Conservation (phyloP, 2,888 invertebrate species). For the Globia sparganii region DNA sequence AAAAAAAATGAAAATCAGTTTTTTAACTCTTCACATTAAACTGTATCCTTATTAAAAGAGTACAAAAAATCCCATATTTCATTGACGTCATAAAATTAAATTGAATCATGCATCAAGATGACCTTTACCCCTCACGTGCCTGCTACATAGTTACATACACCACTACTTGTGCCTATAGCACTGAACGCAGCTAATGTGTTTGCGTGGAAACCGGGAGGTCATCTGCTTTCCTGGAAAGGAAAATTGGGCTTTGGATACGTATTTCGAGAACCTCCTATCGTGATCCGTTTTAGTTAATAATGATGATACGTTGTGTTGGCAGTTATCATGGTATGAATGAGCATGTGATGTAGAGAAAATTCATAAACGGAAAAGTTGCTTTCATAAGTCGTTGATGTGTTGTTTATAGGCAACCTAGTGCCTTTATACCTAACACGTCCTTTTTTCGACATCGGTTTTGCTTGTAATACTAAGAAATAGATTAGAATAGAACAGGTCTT, state of each 20-base stretch:
- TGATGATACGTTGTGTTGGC: neutral
- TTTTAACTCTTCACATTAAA: neutral
- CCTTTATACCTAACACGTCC: neutral
- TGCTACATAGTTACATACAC: constrained; percentile 15
- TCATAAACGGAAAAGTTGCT: neutral
- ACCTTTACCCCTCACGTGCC: constrained; percentile 6
- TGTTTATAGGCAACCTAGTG: neutral
- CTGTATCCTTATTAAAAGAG: neutral
- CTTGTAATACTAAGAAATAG: too few species aligned
- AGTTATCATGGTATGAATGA: too few species aligned
- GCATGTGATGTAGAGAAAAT: neutral
- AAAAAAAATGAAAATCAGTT: neutral
- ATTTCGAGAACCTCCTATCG: constrained; percentile 24
- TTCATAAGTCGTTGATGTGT: neutral
- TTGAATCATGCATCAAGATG: constrained; percentile 23
- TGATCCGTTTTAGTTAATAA: neutral
- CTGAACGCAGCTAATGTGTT: constrained; percentile 49
- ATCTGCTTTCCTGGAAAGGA: constrained; percentile 53
- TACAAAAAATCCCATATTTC: neutral
- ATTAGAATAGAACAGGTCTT: neutral
- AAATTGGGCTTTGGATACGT: constrained; percentile 30
- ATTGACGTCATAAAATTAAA: neutral
- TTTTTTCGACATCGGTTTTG: neutral
- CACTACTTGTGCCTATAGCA: constrained; percentile 32
- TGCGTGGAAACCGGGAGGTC: constrained; percentile 49